phyloP scores from a whole-genome alignment of 2,113 vertebrate species.

The Chascanopsetta lugubris region DNA sequence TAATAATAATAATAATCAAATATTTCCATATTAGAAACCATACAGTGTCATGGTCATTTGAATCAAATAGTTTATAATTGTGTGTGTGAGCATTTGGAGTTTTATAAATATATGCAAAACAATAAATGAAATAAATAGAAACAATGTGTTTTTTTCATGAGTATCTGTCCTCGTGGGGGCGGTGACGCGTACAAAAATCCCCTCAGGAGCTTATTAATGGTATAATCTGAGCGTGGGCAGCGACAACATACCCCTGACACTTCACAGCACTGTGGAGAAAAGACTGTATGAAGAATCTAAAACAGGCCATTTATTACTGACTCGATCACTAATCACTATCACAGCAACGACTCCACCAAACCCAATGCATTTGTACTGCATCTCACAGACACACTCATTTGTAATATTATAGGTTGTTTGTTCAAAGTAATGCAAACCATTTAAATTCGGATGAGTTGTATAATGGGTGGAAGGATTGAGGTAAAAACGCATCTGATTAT shows the following conservation, averaged over 20 bases:
- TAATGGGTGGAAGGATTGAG: too few species aligned
- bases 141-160: too few species aligned
- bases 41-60: too few species aligned
- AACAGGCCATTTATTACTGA: conserved; percentile 14
- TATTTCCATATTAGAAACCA: too few species aligned
- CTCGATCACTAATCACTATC: not conserved
- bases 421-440: not conserved
- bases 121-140: too few species aligned
- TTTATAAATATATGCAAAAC: too few species aligned
- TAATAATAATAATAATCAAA: too few species aligned
- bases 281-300: not conserved
- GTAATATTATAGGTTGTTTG: not conserved
- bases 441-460: not conserved
- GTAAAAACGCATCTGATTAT: not conserved
- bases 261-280: conserved; percentile 14
- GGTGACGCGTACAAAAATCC: conserved; percentile 4
- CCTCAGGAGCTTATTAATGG: conserved; percentile 22
- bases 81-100: too few species aligned
- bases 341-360: conserved; percentile 5
- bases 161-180: too few species aligned
- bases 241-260: conserved; percentile 20
- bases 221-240: conserved; percentile 22
- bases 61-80: too few species aligned
- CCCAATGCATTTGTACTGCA: not conserved
- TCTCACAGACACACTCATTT: not conserved